These are phyloP conservation scores for Platorchestia sp. DNA, from an alignment of 1,140 invertebrate species.

Conservation along the genomic window DNA sequence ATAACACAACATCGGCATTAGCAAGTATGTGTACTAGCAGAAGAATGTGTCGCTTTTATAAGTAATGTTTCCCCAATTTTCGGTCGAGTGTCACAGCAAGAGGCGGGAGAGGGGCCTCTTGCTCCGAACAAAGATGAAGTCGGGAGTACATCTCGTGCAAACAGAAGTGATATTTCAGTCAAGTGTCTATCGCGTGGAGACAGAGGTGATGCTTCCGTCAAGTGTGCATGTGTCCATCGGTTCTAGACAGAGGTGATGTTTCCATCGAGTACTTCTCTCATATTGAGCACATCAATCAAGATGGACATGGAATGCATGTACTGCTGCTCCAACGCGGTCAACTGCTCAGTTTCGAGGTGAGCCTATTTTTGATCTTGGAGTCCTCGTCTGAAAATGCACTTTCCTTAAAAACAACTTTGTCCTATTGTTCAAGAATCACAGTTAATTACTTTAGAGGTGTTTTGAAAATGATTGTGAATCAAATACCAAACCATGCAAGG, in stretches of 20 bases:
- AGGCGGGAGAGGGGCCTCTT: constrained; percentile 19
- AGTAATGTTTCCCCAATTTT: neutral
- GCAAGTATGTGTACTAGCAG: neutral
- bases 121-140: constrained; percentile 1
- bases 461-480: neutral
- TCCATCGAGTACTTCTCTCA: neutral
- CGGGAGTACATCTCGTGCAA: too few species aligned
- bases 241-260: too few species aligned
- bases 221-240: too few species aligned
- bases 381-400: neutral
- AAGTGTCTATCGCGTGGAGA: too few species aligned
- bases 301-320: neutral
- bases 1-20: neutral
- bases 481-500: neutral
- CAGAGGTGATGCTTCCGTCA: too few species aligned
- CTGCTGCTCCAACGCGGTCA: neutral
- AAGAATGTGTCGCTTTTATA: neutral
- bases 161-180: too few species aligned
- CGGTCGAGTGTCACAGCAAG: constrained; percentile 37
- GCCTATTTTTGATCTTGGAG: neutral
- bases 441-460: neutral
- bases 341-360: neutral
- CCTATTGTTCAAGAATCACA: neutral
- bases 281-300: neutral
- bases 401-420: neutral